Evolutionary conservation across 1,140 invertebrate species (phyloP), one percentile per base, ranked within the genome.

Genomic region (Campoletis sonorensis): DNA sequence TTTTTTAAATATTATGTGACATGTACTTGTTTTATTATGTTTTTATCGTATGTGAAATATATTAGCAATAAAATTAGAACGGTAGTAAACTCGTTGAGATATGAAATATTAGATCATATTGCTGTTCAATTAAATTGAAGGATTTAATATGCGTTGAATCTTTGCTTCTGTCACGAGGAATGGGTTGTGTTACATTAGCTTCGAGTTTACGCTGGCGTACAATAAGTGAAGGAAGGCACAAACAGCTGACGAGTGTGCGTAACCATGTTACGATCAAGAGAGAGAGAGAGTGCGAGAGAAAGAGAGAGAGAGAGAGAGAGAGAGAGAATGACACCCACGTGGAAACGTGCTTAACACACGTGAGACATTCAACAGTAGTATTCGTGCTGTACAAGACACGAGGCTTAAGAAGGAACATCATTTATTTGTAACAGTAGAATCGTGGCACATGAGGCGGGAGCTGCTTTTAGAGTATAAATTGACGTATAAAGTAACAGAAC

Each of bases 331-430:
- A 54, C 51, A 54, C 51, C 51, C 51, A 54, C 51, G 51, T 54
- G 51, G 51, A 54, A 54, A 54, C 51, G 51, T 54, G 51, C 51
- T 54, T 54, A 54, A 54, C n/a, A 54, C 51, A 54, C 51, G 51
- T 54, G 51, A 54, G 51, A 54, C 51, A 21, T 54, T 54, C 51
- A 54, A 54, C 51, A 54, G n/a, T 54, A 54, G 18, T 7, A n/a
- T 54, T 54, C 51, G 51, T 21, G 51, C 18, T 8, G 16, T 45
- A 5, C n/a, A 18, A 54, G 51, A 54, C 51, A 54, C n/a, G 51
- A 54, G 51, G 18, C 51, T 8, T 21, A 54, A 54, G 51, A 54
- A 54, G 18, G 7, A n/a, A 54, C 18, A 18, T 18, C 16, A 54
- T 21, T 1, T n/a, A 21, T 54, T 54, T n/a, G 51, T n/a, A 54